phyloP scores from a whole-genome alignment of 2,888 invertebrate species.

The Melanostoma mellinum region DNA sequence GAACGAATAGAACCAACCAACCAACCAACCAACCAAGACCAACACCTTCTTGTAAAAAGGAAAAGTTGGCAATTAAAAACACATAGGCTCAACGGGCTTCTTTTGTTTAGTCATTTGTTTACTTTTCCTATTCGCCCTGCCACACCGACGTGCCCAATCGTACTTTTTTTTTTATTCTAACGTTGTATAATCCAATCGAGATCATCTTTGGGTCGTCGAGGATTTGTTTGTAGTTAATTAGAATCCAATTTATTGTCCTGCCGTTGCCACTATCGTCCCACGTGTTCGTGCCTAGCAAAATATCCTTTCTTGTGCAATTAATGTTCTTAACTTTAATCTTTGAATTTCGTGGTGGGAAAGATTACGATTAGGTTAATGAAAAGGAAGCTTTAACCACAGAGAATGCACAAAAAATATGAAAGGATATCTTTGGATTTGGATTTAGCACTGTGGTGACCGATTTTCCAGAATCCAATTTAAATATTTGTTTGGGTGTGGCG shows the following conservation, averaged over 20 bases:
- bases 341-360: not conserved
- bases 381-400: not conserved
- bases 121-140: too few relatives aligned
- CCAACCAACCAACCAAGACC: slow-evolving; percentile 2
- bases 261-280: not conserved
- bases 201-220: slow-evolving; percentile 28
- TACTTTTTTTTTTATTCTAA: not conserved
- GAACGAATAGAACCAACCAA: not conserved
- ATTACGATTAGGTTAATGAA: not conserved
- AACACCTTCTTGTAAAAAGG: slow-evolving; percentile 14
- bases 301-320: slow-evolving; percentile 19
- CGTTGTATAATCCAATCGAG: slow-evolving; percentile 24
- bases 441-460: not conserved
- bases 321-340: slow-evolving; percentile 1
- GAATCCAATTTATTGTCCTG: slow-evolving; percentile 11
- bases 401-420: not conserved
- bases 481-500: not conserved
- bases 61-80: slow-evolving; percentile 7
- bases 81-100: too few relatives aligned
- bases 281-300: too few relatives aligned
- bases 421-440: not conserved
- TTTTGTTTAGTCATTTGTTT: too few relatives aligned
- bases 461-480: not conserved
- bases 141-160: too few relatives aligned
- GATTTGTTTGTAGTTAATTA: slow-evolving; percentile 41